Conservation (phyloP, 2,888 invertebrate species). For the Bimastos eiseni region DNA sequence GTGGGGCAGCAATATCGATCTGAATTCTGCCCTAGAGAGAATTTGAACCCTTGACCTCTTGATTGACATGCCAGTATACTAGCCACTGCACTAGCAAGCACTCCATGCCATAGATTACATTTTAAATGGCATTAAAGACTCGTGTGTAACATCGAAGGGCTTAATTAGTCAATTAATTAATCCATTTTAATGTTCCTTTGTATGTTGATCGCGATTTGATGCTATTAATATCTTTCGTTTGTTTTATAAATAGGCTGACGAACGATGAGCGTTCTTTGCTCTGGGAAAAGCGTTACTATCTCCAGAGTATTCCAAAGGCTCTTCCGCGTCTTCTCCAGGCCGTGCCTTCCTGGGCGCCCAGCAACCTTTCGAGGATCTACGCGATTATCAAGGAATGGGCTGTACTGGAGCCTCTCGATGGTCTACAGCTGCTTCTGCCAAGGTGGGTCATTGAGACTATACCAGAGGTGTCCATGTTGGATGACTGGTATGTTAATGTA, state of each 20-base stretch:
- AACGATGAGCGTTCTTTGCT: constrained; percentile 69
- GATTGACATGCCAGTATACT: no score
- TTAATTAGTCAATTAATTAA: neutral
- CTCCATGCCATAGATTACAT: no score
- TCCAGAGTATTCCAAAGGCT: constrained; percentile 72
- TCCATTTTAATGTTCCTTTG: neutral
- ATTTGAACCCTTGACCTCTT: no score
- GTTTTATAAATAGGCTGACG: constrained; percentile 34
- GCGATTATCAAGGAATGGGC: constrained; percentile 84
- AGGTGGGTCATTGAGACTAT: constrained; percentile 25
- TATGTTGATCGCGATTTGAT: neutral
- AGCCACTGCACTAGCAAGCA: no score
- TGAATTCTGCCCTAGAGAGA: no score
- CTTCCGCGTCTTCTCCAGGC: constrained; percentile 60
- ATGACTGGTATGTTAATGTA: neutral
- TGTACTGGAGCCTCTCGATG: constrained; percentile 81
- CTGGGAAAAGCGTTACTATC: constrained; percentile 91
- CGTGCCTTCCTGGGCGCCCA: constrained; percentile 80
- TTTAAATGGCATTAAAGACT: no score
- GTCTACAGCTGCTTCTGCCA: constrained; percentile 87
- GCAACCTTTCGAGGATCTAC: constrained; percentile 82
- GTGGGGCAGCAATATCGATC: no score
- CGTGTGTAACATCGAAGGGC: no score
- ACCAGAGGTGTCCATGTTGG: neutral
- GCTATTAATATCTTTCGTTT: neutral